A percentile compares a stretch with the other conserved stretches of the same genome.
Evolutionary conservation across 1,140 invertebrate species (phyloP).

Genomic region (Meloidogyne chitwoodi): DNA sequence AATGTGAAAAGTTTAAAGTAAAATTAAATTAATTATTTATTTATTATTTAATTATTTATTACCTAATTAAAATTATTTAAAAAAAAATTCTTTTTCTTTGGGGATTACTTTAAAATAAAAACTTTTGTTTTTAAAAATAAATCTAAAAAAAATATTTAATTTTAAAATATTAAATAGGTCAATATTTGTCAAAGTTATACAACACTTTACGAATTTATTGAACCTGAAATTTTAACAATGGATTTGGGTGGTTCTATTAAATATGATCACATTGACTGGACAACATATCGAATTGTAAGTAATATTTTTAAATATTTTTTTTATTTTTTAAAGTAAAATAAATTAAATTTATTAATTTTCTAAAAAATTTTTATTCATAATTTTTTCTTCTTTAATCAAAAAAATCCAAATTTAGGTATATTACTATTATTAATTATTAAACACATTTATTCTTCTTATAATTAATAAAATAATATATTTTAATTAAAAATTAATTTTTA

Average conservation of each 20-base stretch:
- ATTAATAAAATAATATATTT: too few relatives aligned
- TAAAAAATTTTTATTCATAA: background rate
- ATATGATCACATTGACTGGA: constrained; percentile 91
- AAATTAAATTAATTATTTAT: constrained; percentile 57
- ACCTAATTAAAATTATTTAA: too few relatives aligned
- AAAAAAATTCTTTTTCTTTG: too few relatives aligned
- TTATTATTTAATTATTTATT: too few relatives aligned
- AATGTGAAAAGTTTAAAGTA: constrained; percentile 84
- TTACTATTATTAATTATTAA: too few relatives aligned
- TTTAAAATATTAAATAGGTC: too few relatives aligned
- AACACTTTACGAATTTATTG: constrained; percentile 80
- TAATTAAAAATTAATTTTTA: background rate
- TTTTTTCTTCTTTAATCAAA: too few relatives aligned
- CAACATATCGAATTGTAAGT: constrained; percentile 85
- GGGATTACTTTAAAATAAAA: too few relatives aligned
- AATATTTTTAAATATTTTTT: constrained; percentile 35
- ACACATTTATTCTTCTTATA: background rate
- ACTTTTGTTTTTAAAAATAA: too few relatives aligned
- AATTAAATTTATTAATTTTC: background rate
- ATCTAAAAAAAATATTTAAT: too few relatives aligned
- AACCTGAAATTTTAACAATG: constrained; percentile 76
- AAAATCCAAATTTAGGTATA: too few relatives aligned
- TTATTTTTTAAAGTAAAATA: too few relatives aligned
- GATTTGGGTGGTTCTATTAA: constrained; percentile 81
- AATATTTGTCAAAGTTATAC: constrained; percentile 60